A percentile compares a stretch with the other conserved stretches of the same genome.
These are phyloP conservation scores for Euplexia lucipara DNA, from an alignment of 2,888 invertebrate genomes.

Conservation along the genomic window DNA sequence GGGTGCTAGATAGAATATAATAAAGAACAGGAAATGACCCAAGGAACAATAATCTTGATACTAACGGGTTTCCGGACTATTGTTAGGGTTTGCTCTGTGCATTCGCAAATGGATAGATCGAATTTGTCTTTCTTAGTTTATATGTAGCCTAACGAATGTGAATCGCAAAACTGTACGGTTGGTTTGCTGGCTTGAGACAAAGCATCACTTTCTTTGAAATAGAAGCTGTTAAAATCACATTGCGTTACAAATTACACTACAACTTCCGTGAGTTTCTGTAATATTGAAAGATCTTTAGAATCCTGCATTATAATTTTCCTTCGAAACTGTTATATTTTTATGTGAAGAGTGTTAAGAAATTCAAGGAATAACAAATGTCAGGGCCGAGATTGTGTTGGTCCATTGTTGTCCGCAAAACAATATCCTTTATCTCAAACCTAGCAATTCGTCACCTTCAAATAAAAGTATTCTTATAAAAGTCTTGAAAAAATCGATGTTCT, in stretches of 20 bases:
- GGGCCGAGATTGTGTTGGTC: not conserved
- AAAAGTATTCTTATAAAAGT: not conserved
- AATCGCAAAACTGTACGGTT: not conserved
- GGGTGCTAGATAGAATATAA: conserved; percentile 30
- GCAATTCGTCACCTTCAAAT: not conserved
- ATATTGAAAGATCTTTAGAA: conserved; percentile 15
- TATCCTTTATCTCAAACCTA: not conserved
- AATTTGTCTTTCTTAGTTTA: conserved; percentile 1
- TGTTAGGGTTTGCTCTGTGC: conserved; percentile 27
- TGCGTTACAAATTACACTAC: conserved; percentile 13
- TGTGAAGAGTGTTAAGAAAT: conserved; percentile 3
- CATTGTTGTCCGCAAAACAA: not conserved
- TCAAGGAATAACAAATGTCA: not conserved
- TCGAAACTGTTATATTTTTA: conserved; percentile 11
- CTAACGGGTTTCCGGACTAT: conserved; percentile 48
- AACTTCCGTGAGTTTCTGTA: not conserved
- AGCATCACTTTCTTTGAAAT: not conserved
- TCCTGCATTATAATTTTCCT: conserved; percentile 4
- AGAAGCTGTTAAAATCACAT: conserved; percentile 1
- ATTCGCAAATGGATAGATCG: conserved; percentile 22
- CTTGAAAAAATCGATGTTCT: not conserved
- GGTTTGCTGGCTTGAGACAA: not conserved
- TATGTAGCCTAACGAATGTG: not conserved
- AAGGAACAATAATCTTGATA: conserved; percentile 39
- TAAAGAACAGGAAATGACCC: conserved; percentile 39